Evolutionary conservation across 2,888 invertebrate genomes (phyloP), one percentile per base, ranked within the genome.

Genomic region (Meandrusa payeni): DNA sequence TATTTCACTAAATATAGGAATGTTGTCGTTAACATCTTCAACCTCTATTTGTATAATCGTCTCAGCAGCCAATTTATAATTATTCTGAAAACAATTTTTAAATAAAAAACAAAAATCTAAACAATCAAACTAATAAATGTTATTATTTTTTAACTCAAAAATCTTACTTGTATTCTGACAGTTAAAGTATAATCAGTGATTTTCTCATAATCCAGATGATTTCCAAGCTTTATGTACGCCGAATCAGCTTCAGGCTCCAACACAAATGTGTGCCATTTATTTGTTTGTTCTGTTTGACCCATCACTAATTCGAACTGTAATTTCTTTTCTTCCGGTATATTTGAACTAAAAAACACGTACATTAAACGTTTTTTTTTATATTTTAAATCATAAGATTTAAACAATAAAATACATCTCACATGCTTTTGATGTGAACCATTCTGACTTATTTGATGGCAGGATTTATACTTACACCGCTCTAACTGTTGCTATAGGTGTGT

Each of bases 11-110:
- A 97, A 97, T 55, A 92, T 92, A 0, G 94, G 97, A 54, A 95
- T 94, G 64, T 96, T 96, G 69, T 97, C 97, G 65, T 97, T 97
- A 0, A 96, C 96, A 69, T 97, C 97, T 64, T 91, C 89, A 1
- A 97, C 91, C 72, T 92, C 91, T 19, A 97, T 93, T 59, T 91
- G 92, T 36, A 96, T 90, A 40, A 92, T 91, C 6, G 93, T 93
- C 76, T 95, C 95, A 1, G 94, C 93, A 2, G 93, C 94, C 68
- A 96, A 77, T 61, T 92, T 92, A 64, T 93, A 93, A 57, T 93
- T 94, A 72, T 96, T 96, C 83, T 94, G 89, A 2, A 69, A 67
- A 41, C 34, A 33, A 24, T 37, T 15, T 13, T 12, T 15, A 33
- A 45, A 15, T 27, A 12, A 1, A n/a, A 6, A 12, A 27, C 13